These are phyloP conservation scores for Neoniphon sammara DNA, from an alignment of 2,797 vertebrate genomes.

Conservation along the genomic window DNA sequence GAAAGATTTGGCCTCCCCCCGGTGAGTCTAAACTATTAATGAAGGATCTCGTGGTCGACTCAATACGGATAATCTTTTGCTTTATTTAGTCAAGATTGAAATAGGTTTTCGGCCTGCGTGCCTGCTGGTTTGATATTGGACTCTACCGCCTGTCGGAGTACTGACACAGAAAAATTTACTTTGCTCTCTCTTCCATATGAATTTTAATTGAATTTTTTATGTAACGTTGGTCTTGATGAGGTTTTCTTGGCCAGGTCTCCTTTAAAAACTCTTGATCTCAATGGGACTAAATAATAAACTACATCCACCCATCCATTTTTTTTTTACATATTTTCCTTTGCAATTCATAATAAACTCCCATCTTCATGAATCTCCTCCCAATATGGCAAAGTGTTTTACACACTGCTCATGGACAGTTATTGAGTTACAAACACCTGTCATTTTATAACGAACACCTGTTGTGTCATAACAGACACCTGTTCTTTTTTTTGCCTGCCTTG, in stretches of 20 bases:
- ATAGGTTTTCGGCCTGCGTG: background rate
- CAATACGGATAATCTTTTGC: slow-evolving; percentile 12
- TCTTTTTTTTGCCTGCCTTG: slow-evolving; percentile 32
- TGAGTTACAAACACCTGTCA: slow-evolving; percentile 63
- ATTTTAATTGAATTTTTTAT: slow-evolving; percentile 25
- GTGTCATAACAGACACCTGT: slow-evolving; percentile 63
- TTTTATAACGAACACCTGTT: slow-evolving; percentile 68
- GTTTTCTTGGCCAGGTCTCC: background rate
- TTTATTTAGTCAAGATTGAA: too few species aligned
- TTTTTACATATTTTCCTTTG: slow-evolving; percentile 15
- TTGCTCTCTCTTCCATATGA: background rate
- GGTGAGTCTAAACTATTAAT: slow-evolving; percentile 45
- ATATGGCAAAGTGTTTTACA: slow-evolving; percentile 53
- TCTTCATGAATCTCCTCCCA: slow-evolving; percentile 37
- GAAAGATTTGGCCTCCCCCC: slow-evolving; percentile 38
- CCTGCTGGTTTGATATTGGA: slow-evolving; percentile 16
- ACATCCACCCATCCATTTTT: slow-evolving; percentile 7
- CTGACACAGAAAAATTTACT: slow-evolving; percentile 3
- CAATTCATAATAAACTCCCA: slow-evolving; percentile 23
- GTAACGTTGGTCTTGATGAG: slow-evolving; percentile 24
- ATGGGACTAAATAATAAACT: background rate
- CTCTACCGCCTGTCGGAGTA: background rate
- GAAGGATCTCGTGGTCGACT: slow-evolving; percentile 22
- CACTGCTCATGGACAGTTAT: slow-evolving; percentile 45
- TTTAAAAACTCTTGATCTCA: background rate